Evolutionary conservation across 92 coral and sea anemone genomes (phyloP).

Genomic region (Bergia sp.): DNA sequence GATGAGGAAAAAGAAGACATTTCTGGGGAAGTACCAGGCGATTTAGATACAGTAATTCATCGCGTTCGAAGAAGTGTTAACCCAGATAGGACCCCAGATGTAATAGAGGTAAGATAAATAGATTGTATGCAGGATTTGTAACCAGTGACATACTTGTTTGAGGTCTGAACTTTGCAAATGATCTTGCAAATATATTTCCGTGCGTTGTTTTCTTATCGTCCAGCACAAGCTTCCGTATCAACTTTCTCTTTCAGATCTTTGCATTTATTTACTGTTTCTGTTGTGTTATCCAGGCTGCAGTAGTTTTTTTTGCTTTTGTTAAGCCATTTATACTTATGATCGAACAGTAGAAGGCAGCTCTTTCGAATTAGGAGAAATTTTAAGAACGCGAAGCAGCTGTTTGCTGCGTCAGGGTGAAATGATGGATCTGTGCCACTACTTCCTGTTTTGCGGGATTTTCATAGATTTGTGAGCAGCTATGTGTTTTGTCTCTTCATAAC

Average conservation of each 20-base stretch:
- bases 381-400: not conserved
- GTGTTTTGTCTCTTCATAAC: not conserved
- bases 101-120: conserved; percentile 50
- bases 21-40: conserved; percentile 31
- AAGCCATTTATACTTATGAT: not conserved
- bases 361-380: not conserved
- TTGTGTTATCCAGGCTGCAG: not conserved
- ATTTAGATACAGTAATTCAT: conserved; percentile 43
- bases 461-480: not conserved
- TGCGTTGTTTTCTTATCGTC: not conserved
- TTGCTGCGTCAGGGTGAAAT: not conserved
- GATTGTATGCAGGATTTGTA: not conserved
- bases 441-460: not conserved
- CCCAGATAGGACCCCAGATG: conserved; percentile 60
- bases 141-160: not conserved
- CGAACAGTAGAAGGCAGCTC: not conserved
- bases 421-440: not conserved
- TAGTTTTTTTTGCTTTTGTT: too few relatives aligned
- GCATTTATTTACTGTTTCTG: not conserved
- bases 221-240: not conserved
- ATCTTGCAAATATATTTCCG: not conserved
- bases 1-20: conserved; percentile 8
- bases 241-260: not conserved
- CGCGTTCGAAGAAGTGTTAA: conserved; percentile 71
- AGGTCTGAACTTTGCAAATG: not conserved